These are phyloP conservation scores for Aphrocallistes beatrix DNA, from an alignment of 37 sponge, comb jelly and placozoan genomes.

Conservation along the genomic window DNA sequence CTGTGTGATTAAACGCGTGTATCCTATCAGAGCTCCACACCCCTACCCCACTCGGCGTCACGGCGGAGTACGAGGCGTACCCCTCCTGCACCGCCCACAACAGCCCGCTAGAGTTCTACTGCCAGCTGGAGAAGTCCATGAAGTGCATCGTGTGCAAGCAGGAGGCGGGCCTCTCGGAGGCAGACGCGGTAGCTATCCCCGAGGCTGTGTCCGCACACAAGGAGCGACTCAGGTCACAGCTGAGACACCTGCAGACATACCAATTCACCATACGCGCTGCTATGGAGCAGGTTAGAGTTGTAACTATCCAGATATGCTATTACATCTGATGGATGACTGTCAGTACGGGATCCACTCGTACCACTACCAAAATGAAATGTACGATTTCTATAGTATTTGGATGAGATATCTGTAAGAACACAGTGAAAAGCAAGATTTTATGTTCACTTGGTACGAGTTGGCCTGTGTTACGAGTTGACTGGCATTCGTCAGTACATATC, in stretches of 20 bases:
- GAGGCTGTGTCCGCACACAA: slow-evolving; percentile 1
- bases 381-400: no score
- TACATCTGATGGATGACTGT: no score
- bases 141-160: background rate
- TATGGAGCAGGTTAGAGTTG: slow-evolving; percentile 20
- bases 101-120: slow-evolving; percentile 13
- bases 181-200: slow-evolving; percentile 5
- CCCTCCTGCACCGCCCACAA: background rate
- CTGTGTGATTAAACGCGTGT: no score
- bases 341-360: no score
- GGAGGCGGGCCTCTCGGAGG: background rate
- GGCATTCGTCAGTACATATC: no score
- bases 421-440: no score
- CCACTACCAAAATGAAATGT: no score
- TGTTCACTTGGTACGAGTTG: no score
- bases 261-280: background rate
- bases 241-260: background rate
- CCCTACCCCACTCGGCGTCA: background rate
- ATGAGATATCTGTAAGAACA: no score
- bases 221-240: slow-evolving; percentile 2
- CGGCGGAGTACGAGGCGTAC: background rate
- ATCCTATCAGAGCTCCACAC: slow-evolving; percentile 2
- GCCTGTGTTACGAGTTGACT: no score
- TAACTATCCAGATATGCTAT: no score
- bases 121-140: background rate